phyloP scores from a whole-genome alignment of 1,140 invertebrate genomes.

The Heliconius hewitsoni region DNA sequence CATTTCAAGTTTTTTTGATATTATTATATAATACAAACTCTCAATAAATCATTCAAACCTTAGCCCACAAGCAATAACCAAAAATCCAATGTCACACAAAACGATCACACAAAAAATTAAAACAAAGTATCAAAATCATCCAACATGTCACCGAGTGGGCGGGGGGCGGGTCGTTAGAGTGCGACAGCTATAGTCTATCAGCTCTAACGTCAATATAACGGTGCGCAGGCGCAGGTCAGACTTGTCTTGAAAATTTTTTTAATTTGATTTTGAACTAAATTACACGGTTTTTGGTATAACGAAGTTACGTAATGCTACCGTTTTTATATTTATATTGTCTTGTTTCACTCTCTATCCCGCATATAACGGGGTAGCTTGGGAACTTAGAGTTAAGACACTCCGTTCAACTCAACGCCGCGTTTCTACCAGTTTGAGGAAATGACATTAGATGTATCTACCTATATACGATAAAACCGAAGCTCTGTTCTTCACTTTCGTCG shows the following conservation, averaged over 20 bases:
- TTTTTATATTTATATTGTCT: neutral
- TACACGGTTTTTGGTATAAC: constrained; percentile 15
- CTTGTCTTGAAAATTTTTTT: constrained; percentile 46
- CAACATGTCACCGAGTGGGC: constrained; percentile 39
- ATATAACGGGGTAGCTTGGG: neutral
- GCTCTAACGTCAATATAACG: constrained; percentile 48
- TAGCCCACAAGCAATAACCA: neutral
- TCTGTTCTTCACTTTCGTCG: neutral
- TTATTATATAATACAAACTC: too few relatives aligned
- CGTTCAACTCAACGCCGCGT: too few relatives aligned
- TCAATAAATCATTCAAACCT: too few relatives aligned
- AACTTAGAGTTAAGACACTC: neutral
- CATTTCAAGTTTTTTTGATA: too few relatives aligned
- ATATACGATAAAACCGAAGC: neutral
- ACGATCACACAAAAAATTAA: neutral
- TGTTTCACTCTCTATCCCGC: neutral
- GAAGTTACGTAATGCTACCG: constrained; percentile 16
- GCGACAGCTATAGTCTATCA: constrained; percentile 35
- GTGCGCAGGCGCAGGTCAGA: constrained; percentile 53
- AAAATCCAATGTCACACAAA: neutral
- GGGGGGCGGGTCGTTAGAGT: constrained; percentile 32
- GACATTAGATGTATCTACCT: too few relatives aligned
- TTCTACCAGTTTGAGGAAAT: too few relatives aligned
- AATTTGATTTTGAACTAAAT: constrained; percentile 30
- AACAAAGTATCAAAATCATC: constrained; percentile 48